Evolutionary conservation across 2,797 vertebrate genomes (phyloP), one percentile per base, ranked within the genome.

Genomic region (Myotis daubentonii): DNA sequence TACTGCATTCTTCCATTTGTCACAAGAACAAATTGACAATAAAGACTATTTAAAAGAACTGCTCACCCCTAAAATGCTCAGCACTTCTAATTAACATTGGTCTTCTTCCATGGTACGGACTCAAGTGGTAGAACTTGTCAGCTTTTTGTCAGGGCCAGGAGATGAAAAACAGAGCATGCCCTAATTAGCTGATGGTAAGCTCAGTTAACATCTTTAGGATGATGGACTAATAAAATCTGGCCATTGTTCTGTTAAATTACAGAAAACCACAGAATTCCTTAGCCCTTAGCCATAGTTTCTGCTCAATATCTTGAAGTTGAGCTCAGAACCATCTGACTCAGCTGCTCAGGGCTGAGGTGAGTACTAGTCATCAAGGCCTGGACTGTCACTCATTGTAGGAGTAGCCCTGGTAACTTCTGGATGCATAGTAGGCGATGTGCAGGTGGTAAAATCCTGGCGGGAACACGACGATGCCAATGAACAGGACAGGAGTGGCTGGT

Each of bases 401-500:
- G 95, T 99, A 99, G 47, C 99, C 99, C 0, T 98, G 98, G 98
- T 99, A 99, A 95, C 99, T 99, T 96, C 98, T 99, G 79, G 98
- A 99, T 44, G 99, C 99, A 25, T 98, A 99, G 98, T 99, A 99
- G 8, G 99, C 99, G 66, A 99, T 99, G 81, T 99, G 98, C 74
- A 99, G 98, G 95, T 99, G 99, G 97, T 99, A 99, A 95, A 99
- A 99, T 83, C 99, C 99, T 0, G 99, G 99, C 72, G 99, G 98
- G 95, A 99, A 99, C 62, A 23, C 74, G 19, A 23, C 30, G n/a
- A 53, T 53, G 47, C 47, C n/a, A 22, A 15, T 76, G 47, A 23
- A 7, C 74, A 53, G 47, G 74, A 53, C 49, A 47, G 74, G 47
- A 12, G n/a, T 5, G 30, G 30, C 10, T 33, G 10, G 49, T 15